phyloP scores from a whole-genome alignment of 2,113 vertebrate genomes.

The Rhegmatorhina hoffmannsi region DNA sequence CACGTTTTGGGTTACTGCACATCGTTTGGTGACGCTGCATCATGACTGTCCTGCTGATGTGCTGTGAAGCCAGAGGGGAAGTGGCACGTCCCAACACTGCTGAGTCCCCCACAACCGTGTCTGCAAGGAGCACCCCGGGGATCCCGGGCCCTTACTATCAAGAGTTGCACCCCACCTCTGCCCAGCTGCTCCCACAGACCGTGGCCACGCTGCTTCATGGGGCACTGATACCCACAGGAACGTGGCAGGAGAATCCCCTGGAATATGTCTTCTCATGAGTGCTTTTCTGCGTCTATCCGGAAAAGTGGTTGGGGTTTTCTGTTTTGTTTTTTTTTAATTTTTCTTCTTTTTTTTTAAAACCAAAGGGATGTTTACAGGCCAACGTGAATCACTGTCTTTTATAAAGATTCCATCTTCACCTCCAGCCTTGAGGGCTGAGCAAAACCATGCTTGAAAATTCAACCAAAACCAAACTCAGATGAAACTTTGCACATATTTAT shows the following conservation, averaged over 20 bases:
- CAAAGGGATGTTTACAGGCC: slow-evolving; percentile 84
- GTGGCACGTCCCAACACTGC: not conserved
- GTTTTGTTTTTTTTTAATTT: slow-evolving; percentile 32
- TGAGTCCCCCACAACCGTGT: accelerated
- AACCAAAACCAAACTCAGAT: slow-evolving; percentile 80
- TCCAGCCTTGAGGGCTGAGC: slow-evolving; percentile 79
- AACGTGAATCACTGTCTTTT: slow-evolving; percentile 89
- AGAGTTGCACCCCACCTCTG: not conserved
- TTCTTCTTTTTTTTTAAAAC: slow-evolving; percentile 70
- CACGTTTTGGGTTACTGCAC: slow-evolving; percentile 40
- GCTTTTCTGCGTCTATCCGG: slow-evolving; percentile 51
- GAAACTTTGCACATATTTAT: slow-evolving; percentile 99
- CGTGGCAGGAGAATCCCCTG: slow-evolving; percentile 28
- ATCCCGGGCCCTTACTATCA: not conserved
- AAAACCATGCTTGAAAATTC: slow-evolving; percentile 88
- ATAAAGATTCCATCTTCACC: slow-evolving; percentile 88
- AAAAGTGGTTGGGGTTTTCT: slow-evolving; percentile 69
- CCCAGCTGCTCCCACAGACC: not conserved
- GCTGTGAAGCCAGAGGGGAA: not conserved
- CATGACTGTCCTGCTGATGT: not conserved
- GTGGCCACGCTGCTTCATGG: not conserved
- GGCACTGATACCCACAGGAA: slow-evolving; percentile 15
- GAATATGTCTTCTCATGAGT: not conserved
- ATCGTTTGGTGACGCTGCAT: not conserved
- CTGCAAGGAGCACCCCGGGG: not conserved